Base-by-base conservation (phyloP, 2,797 vertebrate genomes). In the Oryzias dopingdopingensis region DNA sequence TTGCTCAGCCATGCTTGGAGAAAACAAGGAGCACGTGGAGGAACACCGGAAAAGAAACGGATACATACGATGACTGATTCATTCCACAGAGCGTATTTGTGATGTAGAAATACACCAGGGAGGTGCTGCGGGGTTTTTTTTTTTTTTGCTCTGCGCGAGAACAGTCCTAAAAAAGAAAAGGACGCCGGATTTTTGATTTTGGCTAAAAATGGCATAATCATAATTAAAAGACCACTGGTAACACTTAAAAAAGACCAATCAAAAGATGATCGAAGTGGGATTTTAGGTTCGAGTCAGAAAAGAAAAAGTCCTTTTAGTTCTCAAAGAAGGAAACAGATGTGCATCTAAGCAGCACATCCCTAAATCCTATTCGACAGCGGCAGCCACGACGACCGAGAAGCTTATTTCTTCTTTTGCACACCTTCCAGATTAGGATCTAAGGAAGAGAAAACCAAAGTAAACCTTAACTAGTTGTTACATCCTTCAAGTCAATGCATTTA, bases 301-400 rank as follows among this genome's bases (percentile, higher is more conserved):
- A 20, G 14, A 47, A 47, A 14, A 47, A 46, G 17, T 46, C 14
- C 20, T 23, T 23, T 14, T 14, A 47, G 45, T 47, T 47, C 12
- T 47, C 45, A 47, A 47, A 14, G 13, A 14, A 13, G 18, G 18
- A 70, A 81, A 78, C 83, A 85, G 82, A 88, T 84, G 81, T 75
- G 65, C 72, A 71, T 87, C 84, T 84, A 67, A 17, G 72, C 48
- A 79, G 67, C 62, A 72, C 26, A 22, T 67, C 58, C 65, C 64
- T 75, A 89, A 89, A 88, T 89, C 89, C 87, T 80, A 76, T 88
- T 89, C 76, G 76, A 86, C 79, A 79, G 72, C 75, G 44, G 74
- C 77, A 71, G 56, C 79, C 56, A 50, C 75, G 65, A 88, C 82
- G 80, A 77, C 68, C 57, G 77, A 84, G 82, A 85, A 88, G 18